phyloP scores from a whole-genome alignment of 2,797 vertebrate species.

The Delichon dasypus region DNA sequence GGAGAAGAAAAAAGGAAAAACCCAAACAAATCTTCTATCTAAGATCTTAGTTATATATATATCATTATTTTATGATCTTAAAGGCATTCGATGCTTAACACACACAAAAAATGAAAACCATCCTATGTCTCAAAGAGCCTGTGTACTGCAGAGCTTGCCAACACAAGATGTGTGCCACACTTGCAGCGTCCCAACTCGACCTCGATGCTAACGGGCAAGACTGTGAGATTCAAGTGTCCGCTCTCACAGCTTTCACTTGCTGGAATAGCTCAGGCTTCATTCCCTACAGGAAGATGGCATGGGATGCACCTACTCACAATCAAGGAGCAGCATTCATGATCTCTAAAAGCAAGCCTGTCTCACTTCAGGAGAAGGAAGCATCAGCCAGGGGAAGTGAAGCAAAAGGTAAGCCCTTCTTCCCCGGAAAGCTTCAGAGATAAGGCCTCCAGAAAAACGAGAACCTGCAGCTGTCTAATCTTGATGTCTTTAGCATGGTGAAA shows the following conservation, averaged over 20 bases:
- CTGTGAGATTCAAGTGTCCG: not conserved
- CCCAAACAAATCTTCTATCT: not conserved
- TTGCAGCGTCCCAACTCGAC: rapidly evolving
- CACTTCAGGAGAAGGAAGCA: not conserved
- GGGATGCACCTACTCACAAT: not conserved
- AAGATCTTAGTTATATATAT: not conserved
- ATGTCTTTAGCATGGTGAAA: not conserved
- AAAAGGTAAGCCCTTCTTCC: not conserved
- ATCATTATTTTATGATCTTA: not conserved
- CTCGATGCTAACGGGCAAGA: rapidly evolving
- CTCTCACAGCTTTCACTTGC: not conserved
- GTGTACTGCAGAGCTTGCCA: not conserved
- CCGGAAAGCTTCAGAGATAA: not conserved
- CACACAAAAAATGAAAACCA: not conserved
- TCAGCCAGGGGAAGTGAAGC: not conserved
- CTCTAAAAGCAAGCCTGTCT: not conserved
- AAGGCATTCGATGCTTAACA: not conserved
- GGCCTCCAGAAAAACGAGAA: not conserved
- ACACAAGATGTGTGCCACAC: not conserved
- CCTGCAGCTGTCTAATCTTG: not conserved
- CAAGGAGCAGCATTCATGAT: not conserved
- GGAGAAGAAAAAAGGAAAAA: rapidly evolving
- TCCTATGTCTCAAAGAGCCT: not conserved
- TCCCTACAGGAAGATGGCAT: not conserved
- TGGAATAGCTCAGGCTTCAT: not conserved